phyloP scores from a whole-genome alignment of 53 echinoderm and acorn worm species.

The Arbacia lixula region DNA sequence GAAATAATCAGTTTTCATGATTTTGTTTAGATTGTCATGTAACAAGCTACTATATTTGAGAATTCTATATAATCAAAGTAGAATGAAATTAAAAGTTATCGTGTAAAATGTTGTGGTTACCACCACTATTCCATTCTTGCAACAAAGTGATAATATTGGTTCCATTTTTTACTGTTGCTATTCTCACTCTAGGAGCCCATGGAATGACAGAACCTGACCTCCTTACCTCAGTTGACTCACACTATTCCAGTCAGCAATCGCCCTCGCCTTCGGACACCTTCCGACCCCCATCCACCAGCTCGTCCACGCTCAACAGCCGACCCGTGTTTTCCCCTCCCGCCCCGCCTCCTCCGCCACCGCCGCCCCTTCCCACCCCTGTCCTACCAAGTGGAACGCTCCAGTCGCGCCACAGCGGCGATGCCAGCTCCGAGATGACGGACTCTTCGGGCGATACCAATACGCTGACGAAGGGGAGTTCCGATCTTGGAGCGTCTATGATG shows the following conservation, averaged over 20 bases:
- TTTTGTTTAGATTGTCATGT: too few species aligned
- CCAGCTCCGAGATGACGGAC: slow-evolving; percentile 49
- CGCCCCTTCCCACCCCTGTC: slow-evolving; percentile 42
- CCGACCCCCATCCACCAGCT: slow-evolving; percentile 24
- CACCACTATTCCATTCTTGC: too few species aligned
- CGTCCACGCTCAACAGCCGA: slow-evolving; percentile 8
- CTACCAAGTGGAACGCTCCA: slow-evolving; percentile 33
- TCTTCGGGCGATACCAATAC: slow-evolving; percentile 50
- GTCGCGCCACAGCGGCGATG: slow-evolving; percentile 35
- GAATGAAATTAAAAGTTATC: too few species aligned
- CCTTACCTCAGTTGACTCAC: slow-evolving; percentile 5
- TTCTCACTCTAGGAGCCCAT: not conserved
- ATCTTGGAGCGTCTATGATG: slow-evolving; percentile 29
- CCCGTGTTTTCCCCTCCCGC: slow-evolving; percentile 21
- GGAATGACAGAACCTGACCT: not conserved
- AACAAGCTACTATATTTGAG: too few species aligned
- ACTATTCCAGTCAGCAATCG: slow-evolving; percentile 42
- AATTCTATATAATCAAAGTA: too few species aligned
- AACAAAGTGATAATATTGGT: too few species aligned
- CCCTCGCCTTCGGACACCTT: slow-evolving; percentile 36
- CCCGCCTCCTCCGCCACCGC: slow-evolving; percentile 46
- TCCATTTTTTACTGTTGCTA: too few species aligned
- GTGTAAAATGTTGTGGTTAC: too few species aligned
- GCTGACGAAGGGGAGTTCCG: slow-evolving; percentile 37
- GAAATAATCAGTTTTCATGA: too few species aligned